Percentiles rank a stretch among this genome's conserved stretches.
These are phyloP conservation scores for Pollenia labialis DNA, from an alignment of 2,888 invertebrate genomes.

Conservation along the genomic window DNA sequence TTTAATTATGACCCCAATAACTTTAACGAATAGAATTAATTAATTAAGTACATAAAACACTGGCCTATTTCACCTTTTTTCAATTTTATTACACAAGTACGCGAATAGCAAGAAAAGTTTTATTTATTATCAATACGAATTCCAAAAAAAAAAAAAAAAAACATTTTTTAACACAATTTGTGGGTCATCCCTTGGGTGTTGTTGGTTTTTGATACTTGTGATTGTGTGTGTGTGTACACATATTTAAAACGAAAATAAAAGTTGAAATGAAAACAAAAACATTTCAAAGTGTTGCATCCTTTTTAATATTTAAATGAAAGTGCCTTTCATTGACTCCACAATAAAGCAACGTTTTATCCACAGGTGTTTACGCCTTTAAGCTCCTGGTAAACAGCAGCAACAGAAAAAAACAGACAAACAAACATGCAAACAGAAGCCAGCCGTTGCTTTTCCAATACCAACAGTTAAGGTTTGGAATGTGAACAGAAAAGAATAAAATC, in stretches of 20 bases:
- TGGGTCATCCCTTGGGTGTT: conserved; percentile 43
- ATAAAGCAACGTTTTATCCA: conserved; percentile 49
- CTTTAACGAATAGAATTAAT: background rate
- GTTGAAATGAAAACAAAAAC: conserved; percentile 32
- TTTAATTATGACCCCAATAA: background rate
- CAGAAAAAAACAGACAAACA: background rate
- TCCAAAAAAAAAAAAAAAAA: background rate
- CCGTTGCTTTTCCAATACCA: conserved; percentile 56
- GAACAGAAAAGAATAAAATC: background rate
- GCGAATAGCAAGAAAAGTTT: background rate
- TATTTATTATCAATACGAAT: conserved; percentile 7
- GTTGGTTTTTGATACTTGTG: background rate
- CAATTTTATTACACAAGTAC: background rate
- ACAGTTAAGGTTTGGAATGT: conserved; percentile 42
- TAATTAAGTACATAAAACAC: conserved; percentile 11
- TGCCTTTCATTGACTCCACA: conserved; percentile 52
- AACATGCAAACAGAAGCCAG: background rate
- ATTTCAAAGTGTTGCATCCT: conserved; percentile 55
- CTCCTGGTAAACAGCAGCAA: conserved; percentile 15
- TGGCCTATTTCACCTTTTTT: conserved; percentile 26
- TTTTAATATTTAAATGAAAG: conserved; percentile 59
- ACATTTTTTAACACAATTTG: conserved; percentile 32
- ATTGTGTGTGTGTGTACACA: background rate
- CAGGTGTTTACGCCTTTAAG: conserved; percentile 58
- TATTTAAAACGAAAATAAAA: conserved; percentile 30